Conservation (phyloP, 2,113 vertebrate species). For the Stercorarius parasiticus region DNA sequence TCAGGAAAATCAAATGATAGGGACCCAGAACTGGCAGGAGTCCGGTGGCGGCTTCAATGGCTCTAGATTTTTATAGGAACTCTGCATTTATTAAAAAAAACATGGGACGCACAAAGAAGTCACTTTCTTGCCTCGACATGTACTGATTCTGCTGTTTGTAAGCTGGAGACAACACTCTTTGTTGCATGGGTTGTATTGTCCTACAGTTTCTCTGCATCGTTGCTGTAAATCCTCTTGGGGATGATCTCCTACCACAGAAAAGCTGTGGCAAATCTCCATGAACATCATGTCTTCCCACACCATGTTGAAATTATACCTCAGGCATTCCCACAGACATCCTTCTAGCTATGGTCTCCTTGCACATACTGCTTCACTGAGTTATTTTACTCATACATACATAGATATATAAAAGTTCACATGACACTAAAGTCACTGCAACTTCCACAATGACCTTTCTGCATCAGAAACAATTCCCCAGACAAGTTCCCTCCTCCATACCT, state of each 20-base stretch:
- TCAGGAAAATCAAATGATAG: constrained; percentile 26
- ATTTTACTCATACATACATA: not conserved
- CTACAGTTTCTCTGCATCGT: not conserved
- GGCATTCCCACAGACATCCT: not conserved
- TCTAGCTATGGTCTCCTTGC: not conserved
- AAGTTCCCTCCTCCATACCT: not conserved
- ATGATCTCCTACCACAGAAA: not conserved
- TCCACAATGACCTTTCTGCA: not conserved
- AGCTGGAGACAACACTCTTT: not conserved
- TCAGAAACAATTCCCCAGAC: not conserved
- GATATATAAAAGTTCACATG: not conserved
- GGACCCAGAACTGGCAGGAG: not conserved
- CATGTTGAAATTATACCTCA: not conserved
- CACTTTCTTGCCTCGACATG: not conserved
- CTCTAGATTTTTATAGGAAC: not conserved
- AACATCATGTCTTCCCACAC: not conserved
- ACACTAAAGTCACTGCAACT: not conserved
- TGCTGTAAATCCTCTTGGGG: not conserved
- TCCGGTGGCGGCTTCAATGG: not conserved
- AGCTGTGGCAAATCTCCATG: not conserved
- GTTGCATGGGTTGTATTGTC: not conserved
- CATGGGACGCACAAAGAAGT: not conserved
- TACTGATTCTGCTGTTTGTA: not conserved
- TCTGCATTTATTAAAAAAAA: not conserved
- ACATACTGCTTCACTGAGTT: not conserved